These are phyloP conservation scores for Dascillus cervinus DNA, from an alignment of 2,888 invertebrate genomes.

Conservation along the genomic window DNA sequence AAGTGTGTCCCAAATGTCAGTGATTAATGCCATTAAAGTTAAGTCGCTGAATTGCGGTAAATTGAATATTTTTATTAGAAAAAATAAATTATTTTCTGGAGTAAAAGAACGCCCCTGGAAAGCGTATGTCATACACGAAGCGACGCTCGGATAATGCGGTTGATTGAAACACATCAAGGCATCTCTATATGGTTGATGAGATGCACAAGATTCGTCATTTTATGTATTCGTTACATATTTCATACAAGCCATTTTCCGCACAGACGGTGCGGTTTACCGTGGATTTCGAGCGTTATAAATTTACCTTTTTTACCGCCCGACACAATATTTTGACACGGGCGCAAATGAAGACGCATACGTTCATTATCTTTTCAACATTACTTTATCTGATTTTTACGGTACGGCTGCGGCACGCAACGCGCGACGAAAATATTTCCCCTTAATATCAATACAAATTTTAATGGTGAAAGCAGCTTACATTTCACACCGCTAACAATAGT, in stretches of 20 bases:
- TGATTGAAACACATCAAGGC: conserved; percentile 35
- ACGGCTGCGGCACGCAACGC: conserved; percentile 9
- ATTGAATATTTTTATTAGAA: no score
- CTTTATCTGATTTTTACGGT: conserved; percentile 22
- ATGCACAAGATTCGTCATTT: conserved; percentile 37
- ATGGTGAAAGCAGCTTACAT: conserved; percentile 33
- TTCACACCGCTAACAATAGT: conserved; percentile 43
- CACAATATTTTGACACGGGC: conserved; percentile 15
- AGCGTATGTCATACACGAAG: conserved; percentile 1
- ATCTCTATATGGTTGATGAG: conserved; percentile 30
- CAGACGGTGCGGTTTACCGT: conserved; percentile 27
- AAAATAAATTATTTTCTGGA: no score
- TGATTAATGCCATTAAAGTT: no score
- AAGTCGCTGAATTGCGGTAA: no score
- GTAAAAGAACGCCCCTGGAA: background rate
- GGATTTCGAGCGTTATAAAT: no score
- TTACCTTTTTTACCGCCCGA: conserved; percentile 12
- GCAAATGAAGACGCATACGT: conserved; percentile 23
- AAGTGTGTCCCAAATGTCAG: no score
- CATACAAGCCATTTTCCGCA: no score
- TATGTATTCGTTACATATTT: conserved; percentile 36
- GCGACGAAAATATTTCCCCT: conserved; percentile 4
- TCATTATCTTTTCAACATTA: conserved; percentile 24
- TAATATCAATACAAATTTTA: conserved; percentile 15
- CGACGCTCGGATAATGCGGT: conserved; percentile 28